A percentile compares a stretch with the other conserved stretches of the same genome.
Evolutionary conservation across 2,888 invertebrate species (phyloP).

Genomic region (Stenodera caucasica): DNA sequence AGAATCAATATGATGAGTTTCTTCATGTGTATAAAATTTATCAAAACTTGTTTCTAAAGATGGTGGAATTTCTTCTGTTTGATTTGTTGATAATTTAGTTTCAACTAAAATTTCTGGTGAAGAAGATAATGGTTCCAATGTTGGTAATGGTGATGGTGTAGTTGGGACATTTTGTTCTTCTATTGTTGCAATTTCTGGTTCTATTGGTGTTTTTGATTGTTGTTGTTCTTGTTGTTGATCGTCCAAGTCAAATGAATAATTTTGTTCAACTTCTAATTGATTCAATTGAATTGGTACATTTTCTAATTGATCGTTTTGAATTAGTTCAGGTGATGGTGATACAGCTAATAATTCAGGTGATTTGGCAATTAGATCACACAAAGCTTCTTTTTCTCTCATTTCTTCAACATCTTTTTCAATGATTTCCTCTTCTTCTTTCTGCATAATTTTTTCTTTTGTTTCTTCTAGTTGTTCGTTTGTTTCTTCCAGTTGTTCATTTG

Average conservation of each 20-base stretch:
- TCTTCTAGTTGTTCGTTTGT: no score
- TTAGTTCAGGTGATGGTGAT: conserved; percentile 20
- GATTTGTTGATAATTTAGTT: background rate
- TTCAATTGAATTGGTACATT: background rate
- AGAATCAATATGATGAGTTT: background rate
- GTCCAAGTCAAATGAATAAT: background rate
- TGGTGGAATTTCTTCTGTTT: conserved; percentile 8
- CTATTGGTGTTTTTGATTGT: background rate
- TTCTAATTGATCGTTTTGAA: background rate
- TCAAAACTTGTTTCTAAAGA: background rate
- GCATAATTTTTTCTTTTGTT: background rate
- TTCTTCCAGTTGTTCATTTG: no score
- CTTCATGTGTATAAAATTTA: background rate
- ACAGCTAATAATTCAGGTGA: background rate
- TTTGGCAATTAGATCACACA: background rate
- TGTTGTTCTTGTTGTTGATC: background rate
- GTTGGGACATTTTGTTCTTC: background rate
- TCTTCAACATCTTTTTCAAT: background rate
- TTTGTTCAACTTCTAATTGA: background rate
- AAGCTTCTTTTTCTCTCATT: background rate
- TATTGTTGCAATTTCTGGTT: background rate
- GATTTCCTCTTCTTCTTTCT: background rate
- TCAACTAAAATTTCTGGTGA: conserved; percentile 15
- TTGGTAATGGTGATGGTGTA: background rate
- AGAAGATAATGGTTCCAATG: conserved; percentile 4